Percentiles rank a stretch among this genome's conserved stretches.
phyloP scores from a whole-genome alignment of 2,797 vertebrate species.

The Eospalax fontanierii region DNA sequence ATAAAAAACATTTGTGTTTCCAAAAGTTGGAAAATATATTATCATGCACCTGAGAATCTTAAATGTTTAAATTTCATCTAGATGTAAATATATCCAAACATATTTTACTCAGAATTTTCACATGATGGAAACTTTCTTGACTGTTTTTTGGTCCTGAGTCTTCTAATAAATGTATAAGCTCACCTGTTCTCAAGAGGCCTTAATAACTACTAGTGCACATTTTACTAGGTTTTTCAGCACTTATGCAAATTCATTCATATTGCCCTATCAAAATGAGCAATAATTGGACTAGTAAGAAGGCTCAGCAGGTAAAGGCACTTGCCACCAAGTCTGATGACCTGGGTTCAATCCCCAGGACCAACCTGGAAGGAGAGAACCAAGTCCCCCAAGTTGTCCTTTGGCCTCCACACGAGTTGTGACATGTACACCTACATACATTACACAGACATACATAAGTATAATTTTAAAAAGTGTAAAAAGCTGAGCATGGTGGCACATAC shows the following conservation, averaged over 20 bases:
- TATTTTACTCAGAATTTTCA: slow-evolving; percentile 69
- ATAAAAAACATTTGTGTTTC: slow-evolving; percentile 65
- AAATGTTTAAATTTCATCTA: slow-evolving; percentile 38
- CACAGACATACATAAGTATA: too few species aligned
- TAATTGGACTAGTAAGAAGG: background rate
- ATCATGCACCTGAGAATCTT: slow-evolving; percentile 42
- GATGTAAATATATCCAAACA: slow-evolving; percentile 74
- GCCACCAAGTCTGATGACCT: background rate
- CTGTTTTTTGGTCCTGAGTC: slow-evolving; percentile 6
- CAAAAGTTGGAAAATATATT: slow-evolving; percentile 58
- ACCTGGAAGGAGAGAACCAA: background rate
- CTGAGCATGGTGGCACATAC: too few species aligned
- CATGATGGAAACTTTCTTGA: background rate
- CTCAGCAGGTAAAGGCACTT: background rate
- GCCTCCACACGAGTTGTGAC: background rate
- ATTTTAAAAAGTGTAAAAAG: background rate
- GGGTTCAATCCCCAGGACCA: background rate
- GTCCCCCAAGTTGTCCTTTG: background rate
- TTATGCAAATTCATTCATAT: slow-evolving; percentile 25
- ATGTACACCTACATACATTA: too few species aligned
- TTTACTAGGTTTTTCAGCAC: slow-evolving; percentile 1
- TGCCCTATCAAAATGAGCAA: slow-evolving; percentile 31
- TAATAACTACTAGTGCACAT: background rate
- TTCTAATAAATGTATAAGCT: background rate
- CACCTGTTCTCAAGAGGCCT: background rate